Evolutionary conservation across 2,113 vertebrate species (phyloP), one percentile per base, ranked within the genome.

Genomic region (Notothenia coriiceps): DNA sequence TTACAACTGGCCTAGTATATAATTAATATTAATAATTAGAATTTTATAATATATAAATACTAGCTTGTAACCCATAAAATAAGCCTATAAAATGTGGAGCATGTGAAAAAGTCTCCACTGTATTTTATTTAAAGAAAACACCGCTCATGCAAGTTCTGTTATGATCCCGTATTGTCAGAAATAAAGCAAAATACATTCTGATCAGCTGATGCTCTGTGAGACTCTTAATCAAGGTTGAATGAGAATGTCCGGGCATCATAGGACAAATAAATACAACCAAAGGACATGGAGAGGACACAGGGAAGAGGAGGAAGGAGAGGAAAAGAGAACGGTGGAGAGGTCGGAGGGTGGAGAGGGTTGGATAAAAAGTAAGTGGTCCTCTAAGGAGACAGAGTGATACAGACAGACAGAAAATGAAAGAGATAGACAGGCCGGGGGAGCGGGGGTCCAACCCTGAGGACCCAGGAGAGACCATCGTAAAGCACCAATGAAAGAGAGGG

Each of bases 351-450:
- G 66, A 84, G 70, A 85, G 75, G 20, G 4, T 60, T 71, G 71
- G 81, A 86, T 83, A 81, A 85, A 88, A 79, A 75, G 81, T 74
- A 84, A 87, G 83, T 83, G 85, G 80, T 74, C 64, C 87, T 90
- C 85, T 14, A 49, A 86, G 47, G 82, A 84, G 75, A 76, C 54
- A 15, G 29, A 66, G 79, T 64, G 66, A 71, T 50, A 70, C 55
- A 79, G 75, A 79, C 46, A 84, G 72, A 76, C 72, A 81, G 75
- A 57, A 56, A 79, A 55, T 11, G 51, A 73, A 71, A 68, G 82
- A 72, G 74, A 83, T 73, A 71, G 71, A 73, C 76, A 15, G 43
- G 59, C 33, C 2, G 70, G 66, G 63, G 63, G 86, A 70, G 74
- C 74, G 11, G 4, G 14, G 80, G 86, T 74, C 82, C 65, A 62